A percentile compares a stretch with the other conserved stretches of the same genome.
These are phyloP conservation scores for Chironomus tepperi DNA, from an alignment of 1,140 invertebrate species.

Conservation along the genomic window DNA sequence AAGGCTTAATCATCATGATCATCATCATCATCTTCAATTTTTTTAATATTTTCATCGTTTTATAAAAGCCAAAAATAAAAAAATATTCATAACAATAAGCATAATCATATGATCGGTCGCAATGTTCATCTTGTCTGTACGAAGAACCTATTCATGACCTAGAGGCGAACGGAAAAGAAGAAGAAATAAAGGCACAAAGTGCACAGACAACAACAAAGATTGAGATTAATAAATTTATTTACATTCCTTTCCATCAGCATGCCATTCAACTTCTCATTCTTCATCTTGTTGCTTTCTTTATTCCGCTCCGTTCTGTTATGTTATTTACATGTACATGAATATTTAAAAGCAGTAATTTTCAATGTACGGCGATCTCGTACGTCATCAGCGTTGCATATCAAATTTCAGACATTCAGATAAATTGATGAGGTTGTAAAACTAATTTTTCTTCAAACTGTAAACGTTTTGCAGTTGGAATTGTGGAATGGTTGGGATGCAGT, in stretches of 20 bases:
- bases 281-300: no score
- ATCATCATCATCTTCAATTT: not conserved
- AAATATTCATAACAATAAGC: constrained; percentile 5
- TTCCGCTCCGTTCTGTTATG: no score
- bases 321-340: no score
- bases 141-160: constrained; percentile 10
- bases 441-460: no score
- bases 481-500: no score
- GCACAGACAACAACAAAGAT: not conserved
- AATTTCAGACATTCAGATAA: not conserved
- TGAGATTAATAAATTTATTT: constrained; percentile 3
- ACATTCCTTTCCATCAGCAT: not conserved
- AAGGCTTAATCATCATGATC: constrained; percentile 3
- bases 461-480: no score
- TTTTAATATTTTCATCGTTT: no score
- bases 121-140: not conserved
- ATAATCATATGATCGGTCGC: constrained; percentile 7
- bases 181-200: not conserved
- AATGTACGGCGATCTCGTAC: no score
- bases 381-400: not conserved
- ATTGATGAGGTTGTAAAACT: no score
- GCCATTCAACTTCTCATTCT: no score
- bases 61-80: not conserved
- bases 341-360: no score
- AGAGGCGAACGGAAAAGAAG: not conserved